phyloP scores from a whole-genome alignment of 2,888 invertebrate species.

The Eupithecia inturbata region DNA sequence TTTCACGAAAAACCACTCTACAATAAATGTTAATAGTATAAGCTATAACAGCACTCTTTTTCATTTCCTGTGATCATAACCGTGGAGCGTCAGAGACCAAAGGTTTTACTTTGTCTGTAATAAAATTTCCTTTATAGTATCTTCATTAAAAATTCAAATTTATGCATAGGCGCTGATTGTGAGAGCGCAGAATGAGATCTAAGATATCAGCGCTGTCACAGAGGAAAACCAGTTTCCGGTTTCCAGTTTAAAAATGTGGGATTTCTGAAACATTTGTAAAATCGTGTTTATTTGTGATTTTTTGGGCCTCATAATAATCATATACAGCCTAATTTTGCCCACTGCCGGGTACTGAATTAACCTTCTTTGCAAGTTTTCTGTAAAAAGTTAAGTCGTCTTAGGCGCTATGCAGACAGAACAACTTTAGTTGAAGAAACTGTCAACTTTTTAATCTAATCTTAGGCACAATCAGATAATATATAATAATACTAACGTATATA shows the following conservation, averaged over 20 bases:
- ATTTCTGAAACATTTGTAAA: not conserved
- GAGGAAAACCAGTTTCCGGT: conserved; percentile 43
- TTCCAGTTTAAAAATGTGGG: not conserved
- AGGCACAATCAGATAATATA: too few relatives aligned
- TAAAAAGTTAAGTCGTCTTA: not conserved
- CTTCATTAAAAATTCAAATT: conserved; percentile 84
- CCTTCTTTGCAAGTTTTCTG: not conserved
- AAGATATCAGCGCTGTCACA: conserved; percentile 51
- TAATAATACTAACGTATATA: too few relatives aligned
- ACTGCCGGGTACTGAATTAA: not conserved
- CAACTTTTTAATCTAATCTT: too few relatives aligned
- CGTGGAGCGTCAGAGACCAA: conserved; percentile 74
- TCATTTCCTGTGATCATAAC: not conserved
- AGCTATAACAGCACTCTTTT: not conserved
- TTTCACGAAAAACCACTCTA: not conserved
- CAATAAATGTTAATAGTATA: not conserved
- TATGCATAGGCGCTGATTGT: conserved; percentile 84
- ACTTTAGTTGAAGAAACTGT: too few relatives aligned
- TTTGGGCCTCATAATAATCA: not conserved
- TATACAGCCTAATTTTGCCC: not conserved
- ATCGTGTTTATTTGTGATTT: not conserved
- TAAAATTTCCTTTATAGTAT: conserved; percentile 83
- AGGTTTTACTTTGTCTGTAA: conserved; percentile 83
- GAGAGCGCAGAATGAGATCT: conserved; percentile 51
- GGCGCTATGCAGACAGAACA: too few relatives aligned